Conservation (phyloP, 2,113 vertebrate species). For the Steatornis caripensis region DNA sequence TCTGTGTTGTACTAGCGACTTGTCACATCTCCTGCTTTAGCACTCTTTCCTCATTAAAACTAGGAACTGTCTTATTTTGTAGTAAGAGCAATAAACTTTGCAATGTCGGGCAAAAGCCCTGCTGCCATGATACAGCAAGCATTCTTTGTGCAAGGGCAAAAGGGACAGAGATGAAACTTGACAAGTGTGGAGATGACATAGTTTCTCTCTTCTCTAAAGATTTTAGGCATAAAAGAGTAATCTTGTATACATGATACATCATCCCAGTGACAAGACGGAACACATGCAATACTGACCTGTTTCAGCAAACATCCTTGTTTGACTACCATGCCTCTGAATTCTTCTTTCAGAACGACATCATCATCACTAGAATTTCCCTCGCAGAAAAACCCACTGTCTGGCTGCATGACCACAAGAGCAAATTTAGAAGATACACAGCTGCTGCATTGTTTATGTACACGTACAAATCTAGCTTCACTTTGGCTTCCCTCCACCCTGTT, state of each 20-base stretch:
- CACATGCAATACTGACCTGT: constrained; percentile 76
- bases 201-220: not conserved
- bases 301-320: constrained; percentile 96
- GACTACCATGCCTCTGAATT: constrained; percentile 92
- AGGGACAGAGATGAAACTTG: not conserved
- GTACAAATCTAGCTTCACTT: not conserved
- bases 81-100: not conserved
- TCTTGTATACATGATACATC: not conserved
- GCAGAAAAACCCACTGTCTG: constrained; percentile 91
- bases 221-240: not conserved
- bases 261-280: not conserved
- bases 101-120: not conserved
- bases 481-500: not conserved
- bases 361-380: constrained; percentile 97
- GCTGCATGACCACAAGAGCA: constrained; percentile 63
- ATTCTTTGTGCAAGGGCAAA: not conserved
- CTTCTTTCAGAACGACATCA: constrained; percentile 86
- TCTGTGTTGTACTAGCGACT: not conserved
- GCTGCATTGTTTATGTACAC: not conserved
- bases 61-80: not conserved
- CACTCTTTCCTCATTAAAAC: not conserved
- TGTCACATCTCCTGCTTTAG: not conserved
- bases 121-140: not conserved
- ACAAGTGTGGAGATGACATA: not conserved
- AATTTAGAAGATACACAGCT: not conserved